These are phyloP conservation scores for Chrosomus eos DNA, from an alignment of 2,797 vertebrate species.

Conservation along the genomic window DNA sequence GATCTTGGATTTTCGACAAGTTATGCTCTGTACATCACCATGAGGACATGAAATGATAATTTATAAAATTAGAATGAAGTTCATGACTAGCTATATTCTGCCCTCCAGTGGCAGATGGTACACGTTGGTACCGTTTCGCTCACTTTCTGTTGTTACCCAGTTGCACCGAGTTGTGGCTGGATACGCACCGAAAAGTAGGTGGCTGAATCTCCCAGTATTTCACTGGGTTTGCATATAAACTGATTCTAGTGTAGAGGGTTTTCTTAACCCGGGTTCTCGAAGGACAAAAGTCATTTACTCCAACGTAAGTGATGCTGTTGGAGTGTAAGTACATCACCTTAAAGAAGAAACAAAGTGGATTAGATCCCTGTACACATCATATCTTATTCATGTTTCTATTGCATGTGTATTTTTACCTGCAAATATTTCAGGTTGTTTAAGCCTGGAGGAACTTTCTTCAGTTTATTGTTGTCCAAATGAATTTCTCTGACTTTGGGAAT, in stretches of 20 bases:
- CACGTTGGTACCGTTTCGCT: background rate
- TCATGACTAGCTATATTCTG: conserved; percentile 36
- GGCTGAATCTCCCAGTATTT: conserved; percentile 96
- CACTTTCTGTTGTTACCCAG: conserved; percentile 89
- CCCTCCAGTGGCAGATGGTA: conserved; percentile 52
- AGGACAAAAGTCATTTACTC: conserved; percentile 96
- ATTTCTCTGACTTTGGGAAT: conserved; percentile 88
- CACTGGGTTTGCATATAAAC: conserved; percentile 93
- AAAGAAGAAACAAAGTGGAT: conserved; percentile 50
- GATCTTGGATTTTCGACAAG: conserved; percentile 12
- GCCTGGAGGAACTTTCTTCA: conserved; percentile 90
- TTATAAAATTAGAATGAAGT: conserved; percentile 36
- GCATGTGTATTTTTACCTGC: conserved; percentile 77
- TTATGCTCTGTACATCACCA: conserved; percentile 25
- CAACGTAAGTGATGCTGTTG: conserved; percentile 90
- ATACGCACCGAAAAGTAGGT: conserved; percentile 90
- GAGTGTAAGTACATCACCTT: conserved; percentile 94
- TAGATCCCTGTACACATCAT: background rate
- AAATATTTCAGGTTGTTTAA: conserved; percentile 88
- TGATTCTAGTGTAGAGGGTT: conserved; percentile 89
- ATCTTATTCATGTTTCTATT: background rate
- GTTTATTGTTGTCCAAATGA: conserved; percentile 92
- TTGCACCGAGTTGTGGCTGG: conserved; percentile 88
- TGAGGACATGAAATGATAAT: conserved; percentile 24
- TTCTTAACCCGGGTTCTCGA: conserved; percentile 82